Percentiles rank a stretch among this genome's conserved stretches.
phyloP scores from a whole-genome alignment of 2,797 vertebrate genomes.

The Knipowitschia caucasica region DNA sequence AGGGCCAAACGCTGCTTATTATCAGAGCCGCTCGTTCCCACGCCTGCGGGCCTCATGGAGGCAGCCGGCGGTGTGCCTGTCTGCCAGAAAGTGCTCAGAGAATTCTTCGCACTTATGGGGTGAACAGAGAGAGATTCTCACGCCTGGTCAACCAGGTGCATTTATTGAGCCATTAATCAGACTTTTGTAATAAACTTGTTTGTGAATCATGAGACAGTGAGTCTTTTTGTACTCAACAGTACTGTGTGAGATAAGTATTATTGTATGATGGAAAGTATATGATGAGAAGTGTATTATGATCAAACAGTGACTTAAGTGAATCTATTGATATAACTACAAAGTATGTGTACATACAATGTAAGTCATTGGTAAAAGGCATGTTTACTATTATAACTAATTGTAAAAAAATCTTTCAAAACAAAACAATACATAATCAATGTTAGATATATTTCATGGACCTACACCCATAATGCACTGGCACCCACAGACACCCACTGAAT shows the following conservation, averaged over 20 bases:
- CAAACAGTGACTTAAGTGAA: too few relatives aligned
- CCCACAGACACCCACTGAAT: conserved; percentile 45
- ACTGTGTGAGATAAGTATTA: too few relatives aligned
- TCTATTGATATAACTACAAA: too few relatives aligned
- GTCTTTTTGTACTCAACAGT: conserved; percentile 41
- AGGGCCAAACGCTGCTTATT: conserved; percentile 72
- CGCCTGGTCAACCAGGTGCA: conserved; percentile 41
- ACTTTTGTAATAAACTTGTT: conserved; percentile 48
- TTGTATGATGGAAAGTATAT: conserved; percentile 45
- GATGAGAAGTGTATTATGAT: not conserved
- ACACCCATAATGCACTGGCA: conserved; percentile 22
- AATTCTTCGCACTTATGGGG: conserved; percentile 54
- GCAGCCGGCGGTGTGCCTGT: conserved; percentile 62
- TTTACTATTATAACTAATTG: too few relatives aligned
- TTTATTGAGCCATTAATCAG: conserved; percentile 55
- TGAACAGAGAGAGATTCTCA: conserved; percentile 41
- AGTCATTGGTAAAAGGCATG: too few relatives aligned
- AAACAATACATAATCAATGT: too few relatives aligned
- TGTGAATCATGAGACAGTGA: conserved; percentile 20
- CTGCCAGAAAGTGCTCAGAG: conserved; percentile 67
- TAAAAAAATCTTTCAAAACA: too few relatives aligned
- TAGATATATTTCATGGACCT: not conserved
- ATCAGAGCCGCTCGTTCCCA: conserved; percentile 75
- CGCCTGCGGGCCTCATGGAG: conserved; percentile 69
- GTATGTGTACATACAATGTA: too few relatives aligned